phyloP scores from a whole-genome alignment of 2,113 vertebrate genomes.

The Naja naja region DNA sequence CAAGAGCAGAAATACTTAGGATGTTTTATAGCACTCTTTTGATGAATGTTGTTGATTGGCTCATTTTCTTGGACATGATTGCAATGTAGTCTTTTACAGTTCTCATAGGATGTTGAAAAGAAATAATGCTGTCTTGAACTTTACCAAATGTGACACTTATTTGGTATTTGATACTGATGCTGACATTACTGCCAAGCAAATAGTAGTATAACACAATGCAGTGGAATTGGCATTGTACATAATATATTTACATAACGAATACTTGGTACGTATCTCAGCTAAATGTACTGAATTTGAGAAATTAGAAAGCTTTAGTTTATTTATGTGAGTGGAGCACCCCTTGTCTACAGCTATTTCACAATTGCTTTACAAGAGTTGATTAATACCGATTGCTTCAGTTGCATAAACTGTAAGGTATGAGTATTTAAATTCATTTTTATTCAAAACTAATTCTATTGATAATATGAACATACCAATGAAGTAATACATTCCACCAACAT shows the following conservation, averaged over 20 bases:
- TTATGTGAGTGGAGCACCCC: neutral
- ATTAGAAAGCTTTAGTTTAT: neutral
- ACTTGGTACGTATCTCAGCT: neutral
- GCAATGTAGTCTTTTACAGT: neutral
- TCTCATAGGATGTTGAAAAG: neutral
- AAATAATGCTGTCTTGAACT: neutral
- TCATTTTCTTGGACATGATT: neutral
- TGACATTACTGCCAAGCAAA: neutral
- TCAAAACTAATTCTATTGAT: neutral
- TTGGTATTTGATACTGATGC: neutral
- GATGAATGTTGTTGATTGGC: neutral
- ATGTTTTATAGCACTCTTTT: neutral
- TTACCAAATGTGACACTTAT: neutral
- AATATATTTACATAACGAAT: neutral
- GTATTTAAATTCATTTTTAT: neutral
- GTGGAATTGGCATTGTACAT: neutral
- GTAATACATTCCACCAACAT: neutral
- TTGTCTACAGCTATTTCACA: neutral
- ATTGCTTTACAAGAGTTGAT: neutral
- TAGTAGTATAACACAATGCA: neutral
- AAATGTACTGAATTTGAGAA: neutral
- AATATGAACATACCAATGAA: neutral
- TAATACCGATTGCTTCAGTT: neutral
- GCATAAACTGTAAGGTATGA: neutral
- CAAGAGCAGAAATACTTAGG: neutral